Evolutionary conservation across 1,140 invertebrate species (phyloP), one percentile per base, ranked within the genome.

Genomic region (Orussus abietinus): DNA sequence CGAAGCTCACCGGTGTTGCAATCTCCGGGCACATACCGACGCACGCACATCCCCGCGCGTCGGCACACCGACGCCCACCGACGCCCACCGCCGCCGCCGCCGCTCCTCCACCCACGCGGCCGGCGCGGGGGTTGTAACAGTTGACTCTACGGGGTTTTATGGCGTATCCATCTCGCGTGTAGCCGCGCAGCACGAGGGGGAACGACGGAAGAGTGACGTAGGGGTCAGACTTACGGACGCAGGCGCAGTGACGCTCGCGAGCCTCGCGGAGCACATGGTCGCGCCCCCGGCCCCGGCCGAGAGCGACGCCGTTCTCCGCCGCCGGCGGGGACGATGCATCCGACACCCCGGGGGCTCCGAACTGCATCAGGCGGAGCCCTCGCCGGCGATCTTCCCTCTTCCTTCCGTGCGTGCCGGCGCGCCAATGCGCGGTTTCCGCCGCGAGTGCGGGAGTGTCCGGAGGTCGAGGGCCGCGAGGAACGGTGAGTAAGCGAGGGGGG

Each of bases 191-290:
- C 31, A 47, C 12, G 30, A 25, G 30, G 47, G 32, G 45, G 34
- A 38, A n/a, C n/a, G n/a, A n/a, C n/a, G n/a, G n/a, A n/a, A n/a
- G 30, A 42, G 48, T 61, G 57, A 53, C 41, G 57, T 57, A 59
- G 60, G 62, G 57, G 57, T 62, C 59, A 65, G 58, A 57, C 55
- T 56, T 57, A 62, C 25, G 39, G 44, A 57, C 68, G 68, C 68
- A 69, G 31, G 66, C 68, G 68, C 66, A 66, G 63, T 71, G 59
- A 63, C 42, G 52, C 55, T 59, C 53, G 56, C 60, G 57, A 66
- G 53, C 19, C 45, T 52, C 53, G 53, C 46, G 51, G 53, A 70
- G 66, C 67, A 69, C 68, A 71, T 71, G 68, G 66, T 67, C 49
- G 29, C 31, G 21, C 29, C 43, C 33, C 28, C 30, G 29, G 14